Conservation (phyloP, 2,113 vertebrate genomes). For the Lepisosteus oculatus region DNA sequence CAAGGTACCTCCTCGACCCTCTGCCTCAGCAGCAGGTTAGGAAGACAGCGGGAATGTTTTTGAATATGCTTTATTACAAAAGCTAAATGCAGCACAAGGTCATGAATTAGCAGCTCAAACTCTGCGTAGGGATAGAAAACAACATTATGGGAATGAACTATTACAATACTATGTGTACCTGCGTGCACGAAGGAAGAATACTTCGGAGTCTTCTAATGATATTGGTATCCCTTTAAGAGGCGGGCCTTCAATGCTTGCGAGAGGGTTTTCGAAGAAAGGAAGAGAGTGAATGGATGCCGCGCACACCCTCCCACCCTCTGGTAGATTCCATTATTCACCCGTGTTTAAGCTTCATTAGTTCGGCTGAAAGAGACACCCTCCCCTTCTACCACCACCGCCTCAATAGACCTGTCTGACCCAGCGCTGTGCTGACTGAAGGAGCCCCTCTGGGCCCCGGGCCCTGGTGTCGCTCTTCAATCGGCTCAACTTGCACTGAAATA, state of each 20-base stretch:
- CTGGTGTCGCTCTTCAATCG: conserved; percentile 53
- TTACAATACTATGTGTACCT: too few species aligned
- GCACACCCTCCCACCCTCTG: conserved; percentile 48
- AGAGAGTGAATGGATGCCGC: conserved; percentile 46
- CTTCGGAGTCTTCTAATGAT: neutral
- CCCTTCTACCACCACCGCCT: conserved; percentile 49
- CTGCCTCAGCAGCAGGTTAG: too few species aligned
- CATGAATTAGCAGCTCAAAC: too few species aligned
- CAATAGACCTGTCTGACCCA: conserved; percentile 59
- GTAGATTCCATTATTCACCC: conserved; percentile 59
- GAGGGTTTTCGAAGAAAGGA: conserved; percentile 47
- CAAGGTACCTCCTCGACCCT: too few species aligned
- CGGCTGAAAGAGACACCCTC: conserved; percentile 61
- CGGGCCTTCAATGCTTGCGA: conserved; percentile 42
- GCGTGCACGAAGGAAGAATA: too few species aligned
- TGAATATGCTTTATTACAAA: too few species aligned
- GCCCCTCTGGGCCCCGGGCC: conserved; percentile 33
- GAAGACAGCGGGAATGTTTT: too few species aligned
- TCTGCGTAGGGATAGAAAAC: too few species aligned
- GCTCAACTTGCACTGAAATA: conserved; percentile 68
- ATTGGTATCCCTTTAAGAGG: conserved; percentile 62
- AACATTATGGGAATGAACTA: too few species aligned
- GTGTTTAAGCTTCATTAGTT: conserved; percentile 67
- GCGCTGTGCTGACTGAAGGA: conserved; percentile 45
- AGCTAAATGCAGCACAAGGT: too few species aligned